A percentile compares a stretch with the other conserved stretches of the same genome.
Evolutionary conservation across 2,113 vertebrate species (phyloP).

Genomic region (Microcebus lehilahytsara): DNA sequence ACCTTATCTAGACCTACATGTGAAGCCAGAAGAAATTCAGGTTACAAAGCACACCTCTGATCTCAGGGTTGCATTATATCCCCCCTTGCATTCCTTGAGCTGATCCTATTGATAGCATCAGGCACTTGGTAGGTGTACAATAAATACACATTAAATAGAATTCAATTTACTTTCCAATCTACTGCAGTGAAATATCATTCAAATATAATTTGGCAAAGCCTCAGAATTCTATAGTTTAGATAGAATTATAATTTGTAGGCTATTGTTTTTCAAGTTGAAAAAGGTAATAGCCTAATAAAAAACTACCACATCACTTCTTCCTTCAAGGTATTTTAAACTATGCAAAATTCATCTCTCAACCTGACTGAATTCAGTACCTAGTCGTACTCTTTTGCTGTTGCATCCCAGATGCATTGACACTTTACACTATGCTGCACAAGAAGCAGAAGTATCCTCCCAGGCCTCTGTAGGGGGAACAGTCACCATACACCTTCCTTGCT

Average conservation of each 20-base stretch:
- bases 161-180: background rate
- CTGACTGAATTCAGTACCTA: background rate
- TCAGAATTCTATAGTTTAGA: background rate
- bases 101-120: background rate
- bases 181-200: background rate
- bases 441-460: background rate
- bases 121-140: background rate
- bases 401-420: background rate
- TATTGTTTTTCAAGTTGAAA: background rate
- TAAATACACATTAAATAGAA: background rate
- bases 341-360: background rate
- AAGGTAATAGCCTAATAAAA: background rate
- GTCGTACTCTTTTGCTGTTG: background rate
- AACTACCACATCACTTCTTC: background rate
- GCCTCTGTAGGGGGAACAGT: background rate
- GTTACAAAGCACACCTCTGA: background rate
- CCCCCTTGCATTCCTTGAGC: background rate
- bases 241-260: background rate
- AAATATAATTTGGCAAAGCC: background rate
- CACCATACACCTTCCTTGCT: background rate
- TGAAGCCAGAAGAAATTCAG: background rate
- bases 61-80: background rate
- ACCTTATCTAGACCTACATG: background rate
- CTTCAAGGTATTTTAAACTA: background rate
- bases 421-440: background rate